Percentiles rank a stretch among this genome's conserved stretches.
These are phyloP conservation scores for Pollicipes pollicipes DNA, from an alignment of 1,140 invertebrate species.

Conservation along the genomic window DNA sequence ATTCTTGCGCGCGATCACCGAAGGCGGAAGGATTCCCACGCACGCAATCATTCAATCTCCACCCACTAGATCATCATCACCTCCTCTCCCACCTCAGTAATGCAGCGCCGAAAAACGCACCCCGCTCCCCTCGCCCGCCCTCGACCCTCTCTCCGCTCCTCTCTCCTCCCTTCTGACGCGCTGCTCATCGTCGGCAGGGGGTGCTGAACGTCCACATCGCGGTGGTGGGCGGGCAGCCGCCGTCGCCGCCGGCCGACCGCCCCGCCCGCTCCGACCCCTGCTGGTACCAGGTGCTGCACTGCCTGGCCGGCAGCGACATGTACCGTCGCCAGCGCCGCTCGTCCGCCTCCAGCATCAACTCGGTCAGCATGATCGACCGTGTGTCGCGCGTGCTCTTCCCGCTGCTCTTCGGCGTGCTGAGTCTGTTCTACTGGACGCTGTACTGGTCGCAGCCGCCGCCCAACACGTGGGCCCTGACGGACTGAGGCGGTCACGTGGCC, in stretches of 20 bases:
- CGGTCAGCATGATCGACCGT: conserved; percentile 69
- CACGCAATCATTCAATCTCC: too few relatives aligned
- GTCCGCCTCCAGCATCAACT: conserved; percentile 37
- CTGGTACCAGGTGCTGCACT: conserved; percentile 40
- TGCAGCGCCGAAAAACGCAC: too few relatives aligned
- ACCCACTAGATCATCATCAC: too few relatives aligned
- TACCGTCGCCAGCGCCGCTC: not conserved
- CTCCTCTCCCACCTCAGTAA: too few relatives aligned
- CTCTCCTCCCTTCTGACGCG: too few relatives aligned
- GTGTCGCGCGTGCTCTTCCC: conserved; percentile 70
- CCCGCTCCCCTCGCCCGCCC: too few relatives aligned
- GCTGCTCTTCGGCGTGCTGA: conserved; percentile 61
- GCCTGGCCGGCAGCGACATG: conserved; percentile 50
- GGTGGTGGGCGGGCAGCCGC: not conserved
- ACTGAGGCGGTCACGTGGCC: too few relatives aligned
- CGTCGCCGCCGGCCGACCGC: not conserved
- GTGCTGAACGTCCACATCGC: not conserved
- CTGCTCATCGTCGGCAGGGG: not conserved
- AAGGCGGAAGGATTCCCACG: too few relatives aligned
- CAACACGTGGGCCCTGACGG: not conserved
- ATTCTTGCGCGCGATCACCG: too few relatives aligned
- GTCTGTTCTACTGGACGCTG: conserved; percentile 69
- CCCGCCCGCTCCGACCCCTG: not conserved
- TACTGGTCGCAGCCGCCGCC: conserved; percentile 28
- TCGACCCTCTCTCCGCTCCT: too few relatives aligned